phyloP scores from a whole-genome alignment of 2,888 invertebrate species.

The Metalampra italica region DNA sequence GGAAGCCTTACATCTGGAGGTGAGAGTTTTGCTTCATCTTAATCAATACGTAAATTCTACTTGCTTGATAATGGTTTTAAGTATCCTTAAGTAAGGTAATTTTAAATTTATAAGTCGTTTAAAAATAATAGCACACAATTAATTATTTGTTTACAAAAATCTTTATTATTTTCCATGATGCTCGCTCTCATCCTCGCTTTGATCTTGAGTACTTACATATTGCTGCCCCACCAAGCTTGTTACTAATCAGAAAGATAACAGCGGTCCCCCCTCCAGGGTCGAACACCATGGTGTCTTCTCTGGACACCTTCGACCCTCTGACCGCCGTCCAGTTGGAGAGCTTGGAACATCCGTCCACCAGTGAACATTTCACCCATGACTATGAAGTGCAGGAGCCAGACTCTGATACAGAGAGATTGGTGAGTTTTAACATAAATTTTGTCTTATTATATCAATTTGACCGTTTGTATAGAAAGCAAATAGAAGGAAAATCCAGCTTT shows the following conservation, averaged over 20 bases:
- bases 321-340: conserved; percentile 73
- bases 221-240: conserved; percentile 63
- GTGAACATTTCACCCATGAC: conserved; percentile 66
- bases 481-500: too few species aligned
- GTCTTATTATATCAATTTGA: too few species aligned
- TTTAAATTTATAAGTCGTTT: too few species aligned
- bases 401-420: conserved; percentile 69
- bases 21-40: conserved; percentile 27
- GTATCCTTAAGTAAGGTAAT: too few species aligned
- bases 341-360: conserved; percentile 64
- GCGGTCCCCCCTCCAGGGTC: conserved; percentile 81
- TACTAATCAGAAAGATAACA: conserved; percentile 76
- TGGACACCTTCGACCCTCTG: conserved; percentile 82
- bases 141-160: too few species aligned
- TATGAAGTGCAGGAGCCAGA: conserved; percentile 73
- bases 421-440: conserved; percentile 30
- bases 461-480: too few species aligned
- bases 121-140: too few species aligned
- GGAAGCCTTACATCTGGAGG: conserved; percentile 88
- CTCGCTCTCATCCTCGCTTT: neutral
- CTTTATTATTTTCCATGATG: too few species aligned
- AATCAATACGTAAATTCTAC: too few species aligned
- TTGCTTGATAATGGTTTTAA: too few species aligned
- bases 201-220: conserved; percentile 19
- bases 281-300: conserved; percentile 89